Base-by-base conservation (phyloP, 2,888 invertebrate species). In the Parasteatoda lunata region DNA sequence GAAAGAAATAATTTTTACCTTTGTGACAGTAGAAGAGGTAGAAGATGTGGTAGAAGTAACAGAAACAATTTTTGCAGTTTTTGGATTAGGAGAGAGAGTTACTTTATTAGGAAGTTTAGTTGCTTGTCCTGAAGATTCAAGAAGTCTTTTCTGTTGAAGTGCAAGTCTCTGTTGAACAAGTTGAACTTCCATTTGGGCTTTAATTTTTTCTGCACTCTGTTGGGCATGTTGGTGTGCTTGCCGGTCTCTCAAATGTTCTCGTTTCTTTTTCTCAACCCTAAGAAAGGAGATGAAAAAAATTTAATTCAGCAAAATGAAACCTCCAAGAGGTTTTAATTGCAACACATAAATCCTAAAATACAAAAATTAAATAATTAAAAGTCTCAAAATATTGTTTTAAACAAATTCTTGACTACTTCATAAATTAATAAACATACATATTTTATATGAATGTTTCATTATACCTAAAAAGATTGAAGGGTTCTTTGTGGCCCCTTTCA, bases 171-270 rank as follows among this genome's bases (percentile, higher is more conserved):
- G 98, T 90, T 97, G 94, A 84, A 96, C 95, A 89, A 98, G 92
- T 91, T 97, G 89, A 89, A 96, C 96, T 91, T 98, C 97, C 95
- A 97, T 95, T 92, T 97, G 97, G 90, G 97, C 97, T 92, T 92
- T 92, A 82, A 93, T 91, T 84, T 92, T 91, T n/a, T 91, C 91
- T 8, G 92, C 91, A 77, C 91, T 91, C 80, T 91, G 89, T 73
- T 89, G 90, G 59, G 88, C 89, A 70, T 81, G 89, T 83, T 89
- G 89, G 54, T 89, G 89, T 6, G 89, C 90, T 77, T 90, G 87
- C 89, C 92, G 91, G 90, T 92, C 92, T 94, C 92, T 91, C 4
- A 90, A 84, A 51, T 89, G 88, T 48, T 89, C 91, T 51, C 85
- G 72, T n/a, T 91, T 90, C 90, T 92, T 92, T 88, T 92, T 92